Evolutionary conservation across 2,113 vertebrate species (phyloP).

Genomic region (Sturnira hondurensis): DNA sequence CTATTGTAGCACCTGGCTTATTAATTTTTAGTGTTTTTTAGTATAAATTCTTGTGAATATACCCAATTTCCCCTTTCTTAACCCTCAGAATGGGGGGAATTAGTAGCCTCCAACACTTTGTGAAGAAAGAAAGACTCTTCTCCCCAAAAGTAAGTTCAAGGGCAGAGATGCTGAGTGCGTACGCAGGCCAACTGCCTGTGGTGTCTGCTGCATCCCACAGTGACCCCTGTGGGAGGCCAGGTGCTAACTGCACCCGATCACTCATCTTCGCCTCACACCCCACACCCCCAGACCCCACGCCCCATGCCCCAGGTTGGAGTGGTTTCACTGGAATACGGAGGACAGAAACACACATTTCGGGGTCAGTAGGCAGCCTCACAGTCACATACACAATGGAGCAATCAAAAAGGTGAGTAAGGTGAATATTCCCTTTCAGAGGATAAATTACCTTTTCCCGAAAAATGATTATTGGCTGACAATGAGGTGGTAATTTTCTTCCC

Average conservation of each 20-base stretch:
- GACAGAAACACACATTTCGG: not conserved
- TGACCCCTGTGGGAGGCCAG: not conserved
- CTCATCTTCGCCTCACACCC: not conserved
- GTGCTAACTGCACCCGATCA: not conserved
- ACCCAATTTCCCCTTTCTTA: not conserved
- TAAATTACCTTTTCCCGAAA: slow-evolving; percentile 59
- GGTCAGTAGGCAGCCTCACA: not conserved
- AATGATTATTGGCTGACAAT: slow-evolving; percentile 60
- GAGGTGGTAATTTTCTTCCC: slow-evolving; percentile 49
- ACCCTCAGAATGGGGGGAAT: not conserved
- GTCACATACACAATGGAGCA: slow-evolving; percentile 50
- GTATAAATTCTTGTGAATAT: not conserved
- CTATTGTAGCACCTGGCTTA: not conserved
- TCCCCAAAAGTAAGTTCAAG: not conserved
- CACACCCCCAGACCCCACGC: no score
- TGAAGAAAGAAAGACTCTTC: not conserved
- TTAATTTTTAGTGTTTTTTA: not conserved
- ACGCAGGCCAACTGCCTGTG: not conserved
- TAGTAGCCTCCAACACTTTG: not conserved
- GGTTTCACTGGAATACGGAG: not conserved
- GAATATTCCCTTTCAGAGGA: slow-evolving; percentile 34
- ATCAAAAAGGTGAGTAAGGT: slow-evolving; percentile 33
- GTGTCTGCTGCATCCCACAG: fast-evolving
- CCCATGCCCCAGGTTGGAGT: no score
- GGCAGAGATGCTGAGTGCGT: not conserved